phyloP scores from a whole-genome alignment of 1,140 invertebrate species.

The Drosophila bocki region DNA sequence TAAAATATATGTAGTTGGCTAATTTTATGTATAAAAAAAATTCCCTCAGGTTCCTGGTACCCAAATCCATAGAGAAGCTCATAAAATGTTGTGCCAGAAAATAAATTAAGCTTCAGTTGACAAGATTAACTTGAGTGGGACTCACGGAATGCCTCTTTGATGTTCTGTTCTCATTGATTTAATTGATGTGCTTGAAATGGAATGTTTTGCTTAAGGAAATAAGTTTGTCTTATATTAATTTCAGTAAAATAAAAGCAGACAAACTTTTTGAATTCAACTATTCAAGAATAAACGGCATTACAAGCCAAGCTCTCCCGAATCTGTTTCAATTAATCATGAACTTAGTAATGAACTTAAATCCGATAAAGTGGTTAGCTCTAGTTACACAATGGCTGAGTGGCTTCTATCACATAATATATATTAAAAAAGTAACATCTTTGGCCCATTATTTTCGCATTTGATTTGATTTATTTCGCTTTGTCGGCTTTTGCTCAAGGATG shows the following conservation, averaged over 20 bases:
- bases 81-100: background rate
- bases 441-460: constrained; percentile 25
- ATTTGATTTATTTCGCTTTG: constrained; percentile 47
- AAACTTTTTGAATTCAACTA: background rate
- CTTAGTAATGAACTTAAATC: background rate
- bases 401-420: background rate
- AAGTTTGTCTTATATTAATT: background rate
- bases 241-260: background rate
- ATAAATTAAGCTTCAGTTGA: constrained; percentile 7
- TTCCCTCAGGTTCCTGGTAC: background rate
- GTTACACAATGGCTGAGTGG: constrained; percentile 2
- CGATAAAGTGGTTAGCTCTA: background rate
- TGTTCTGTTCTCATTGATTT: constrained; percentile 15
- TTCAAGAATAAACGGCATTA: background rate
- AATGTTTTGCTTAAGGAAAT: background rate
- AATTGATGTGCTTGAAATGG: constrained; percentile 19
- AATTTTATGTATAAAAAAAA: background rate
- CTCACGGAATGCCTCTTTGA: constrained; percentile 13
- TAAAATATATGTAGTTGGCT: background rate
- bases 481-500: constrained; percentile 26
- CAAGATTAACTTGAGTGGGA: constrained; percentile 9
- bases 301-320: background rate
- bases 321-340: background rate
- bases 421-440: constrained; percentile 1
- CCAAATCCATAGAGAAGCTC: background rate